These are phyloP conservation scores for Tamias sibiricus DNA, from an alignment of 2,113 vertebrate genomes.

Conservation along the genomic window DNA sequence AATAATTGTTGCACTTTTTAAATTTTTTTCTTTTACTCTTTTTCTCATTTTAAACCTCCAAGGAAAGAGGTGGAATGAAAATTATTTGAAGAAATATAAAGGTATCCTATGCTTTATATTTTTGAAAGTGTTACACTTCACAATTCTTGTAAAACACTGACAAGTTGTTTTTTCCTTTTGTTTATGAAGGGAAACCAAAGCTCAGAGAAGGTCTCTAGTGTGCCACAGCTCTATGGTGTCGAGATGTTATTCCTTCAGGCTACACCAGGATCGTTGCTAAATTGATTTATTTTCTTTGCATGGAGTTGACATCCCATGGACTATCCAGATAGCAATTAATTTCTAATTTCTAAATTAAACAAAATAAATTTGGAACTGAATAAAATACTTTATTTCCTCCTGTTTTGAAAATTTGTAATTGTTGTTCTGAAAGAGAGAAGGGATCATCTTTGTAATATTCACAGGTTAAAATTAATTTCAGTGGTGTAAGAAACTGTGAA, in stretches of 20 bases:
- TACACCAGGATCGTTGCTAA: not conserved
- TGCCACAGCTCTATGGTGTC: not conserved
- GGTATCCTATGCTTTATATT: not conserved
- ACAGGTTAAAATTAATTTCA: not conserved
- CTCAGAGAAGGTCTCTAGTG: not conserved
- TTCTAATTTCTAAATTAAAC: conserved; percentile 7
- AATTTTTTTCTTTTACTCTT: not conserved
- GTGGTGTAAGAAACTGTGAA: not conserved
- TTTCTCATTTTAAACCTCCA: not conserved
- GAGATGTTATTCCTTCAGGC: not conserved
- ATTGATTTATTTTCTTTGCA: not conserved
- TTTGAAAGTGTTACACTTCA: not conserved
- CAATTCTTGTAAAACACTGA: not conserved
- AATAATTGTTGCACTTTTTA: not conserved
- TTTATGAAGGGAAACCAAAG: not conserved
- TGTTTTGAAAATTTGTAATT: conserved; percentile 28
- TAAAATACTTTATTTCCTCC: not conserved
- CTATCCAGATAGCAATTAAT: not conserved
- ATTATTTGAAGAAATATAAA: not conserved
- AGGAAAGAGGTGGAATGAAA: not conserved
- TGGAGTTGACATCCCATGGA: not conserved
- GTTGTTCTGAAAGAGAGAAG: not conserved
- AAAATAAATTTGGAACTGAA: not conserved
- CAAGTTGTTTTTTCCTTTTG: not conserved
- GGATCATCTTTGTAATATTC: not conserved